Evolutionary conservation across 2,113 vertebrate species (phyloP).

Genomic region (Agapornis roseicollis): DNA sequence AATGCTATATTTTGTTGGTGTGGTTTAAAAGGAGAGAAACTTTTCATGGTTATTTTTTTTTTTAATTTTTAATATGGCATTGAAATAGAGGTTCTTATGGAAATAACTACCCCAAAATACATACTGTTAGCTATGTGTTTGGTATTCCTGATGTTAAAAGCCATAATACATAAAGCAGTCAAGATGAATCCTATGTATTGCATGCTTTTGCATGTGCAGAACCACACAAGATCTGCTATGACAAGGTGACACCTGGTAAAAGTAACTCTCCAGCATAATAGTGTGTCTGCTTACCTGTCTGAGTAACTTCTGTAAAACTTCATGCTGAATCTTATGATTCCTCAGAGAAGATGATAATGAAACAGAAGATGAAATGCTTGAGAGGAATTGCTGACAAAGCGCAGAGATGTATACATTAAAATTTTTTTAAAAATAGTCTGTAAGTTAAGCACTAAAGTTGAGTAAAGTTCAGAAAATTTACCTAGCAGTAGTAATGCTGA

Average conservation of each 20-base stretch:
- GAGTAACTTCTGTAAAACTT: not conserved
- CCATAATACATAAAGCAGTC: not conserved
- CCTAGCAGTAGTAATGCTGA: not conserved
- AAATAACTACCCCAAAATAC: not conserved
- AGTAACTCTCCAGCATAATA: not conserved
- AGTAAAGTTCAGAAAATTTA: not conserved
- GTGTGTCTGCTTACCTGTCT: not conserved
- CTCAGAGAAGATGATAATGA: not conserved
- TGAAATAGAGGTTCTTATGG: not conserved
- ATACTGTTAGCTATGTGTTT: not conserved
- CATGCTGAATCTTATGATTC: not conserved
- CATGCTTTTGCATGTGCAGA: not conserved
- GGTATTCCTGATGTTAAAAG: not conserved
- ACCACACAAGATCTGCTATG: not conserved
- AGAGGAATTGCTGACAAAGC: not conserved
- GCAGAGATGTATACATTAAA: not conserved
- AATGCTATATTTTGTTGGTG: not conserved
- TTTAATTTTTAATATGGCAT: not conserved
- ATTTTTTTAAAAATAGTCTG: not conserved
- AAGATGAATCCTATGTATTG: not conserved
- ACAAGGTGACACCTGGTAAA: not conserved
- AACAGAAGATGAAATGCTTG: not conserved
- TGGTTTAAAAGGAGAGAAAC: not conserved
- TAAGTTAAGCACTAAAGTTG: not conserved
- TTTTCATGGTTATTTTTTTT: not conserved